phyloP scores from a whole-genome alignment of 1,140 invertebrate genomes.

The Periplaneta americana region DNA sequence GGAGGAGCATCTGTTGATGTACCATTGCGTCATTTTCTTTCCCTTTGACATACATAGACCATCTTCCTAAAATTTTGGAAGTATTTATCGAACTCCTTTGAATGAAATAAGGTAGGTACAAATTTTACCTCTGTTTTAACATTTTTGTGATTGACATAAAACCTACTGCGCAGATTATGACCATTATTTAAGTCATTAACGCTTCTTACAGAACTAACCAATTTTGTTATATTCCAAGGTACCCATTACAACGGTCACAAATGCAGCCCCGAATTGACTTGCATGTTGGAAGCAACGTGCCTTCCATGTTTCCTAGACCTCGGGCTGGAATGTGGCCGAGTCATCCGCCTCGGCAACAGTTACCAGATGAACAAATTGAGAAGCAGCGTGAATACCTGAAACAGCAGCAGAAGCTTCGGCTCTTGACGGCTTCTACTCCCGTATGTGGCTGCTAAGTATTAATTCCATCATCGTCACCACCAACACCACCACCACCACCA shows the following conservation, averaged over 20 bases:
- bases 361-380: not conserved
- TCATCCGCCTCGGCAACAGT: not conserved
- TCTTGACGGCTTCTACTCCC: constrained; percentile 10
- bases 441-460: not conserved
- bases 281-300: not conserved
- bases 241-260: not conserved
- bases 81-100: not conserved
- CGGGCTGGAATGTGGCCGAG: not conserved
- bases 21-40: no score
- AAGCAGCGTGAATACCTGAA: constrained; percentile 15
- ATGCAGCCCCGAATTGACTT: not conserved
- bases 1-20: no score
- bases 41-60: no score
- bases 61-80: not conserved
- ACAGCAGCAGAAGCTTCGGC: constrained; percentile 16
- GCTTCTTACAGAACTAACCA: not conserved
- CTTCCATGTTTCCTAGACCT: not conserved
- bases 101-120: not conserved
- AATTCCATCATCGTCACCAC: no score
- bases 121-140: not conserved
- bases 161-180: not conserved
- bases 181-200: not conserved
- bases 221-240: not conserved
- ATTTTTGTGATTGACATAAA: not conserved
- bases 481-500: no score